phyloP scores from a whole-genome alignment of 2,797 vertebrate species.

The Pseudochirops cupreus region DNA sequence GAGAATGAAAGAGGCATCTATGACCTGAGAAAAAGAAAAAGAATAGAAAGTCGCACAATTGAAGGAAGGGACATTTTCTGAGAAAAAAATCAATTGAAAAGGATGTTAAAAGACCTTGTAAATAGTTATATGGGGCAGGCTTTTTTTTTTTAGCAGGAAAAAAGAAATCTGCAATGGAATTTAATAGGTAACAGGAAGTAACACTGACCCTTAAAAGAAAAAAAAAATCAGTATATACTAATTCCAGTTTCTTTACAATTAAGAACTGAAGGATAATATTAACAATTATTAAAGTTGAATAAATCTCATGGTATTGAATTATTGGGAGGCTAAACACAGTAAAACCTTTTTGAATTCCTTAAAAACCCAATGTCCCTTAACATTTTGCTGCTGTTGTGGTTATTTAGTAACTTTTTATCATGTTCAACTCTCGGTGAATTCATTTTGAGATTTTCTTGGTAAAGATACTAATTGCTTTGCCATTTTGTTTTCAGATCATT shows the following conservation, averaged over 20 bases:
- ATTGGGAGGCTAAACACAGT: not conserved
- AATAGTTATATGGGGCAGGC: not conserved
- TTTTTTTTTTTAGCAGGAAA: not conserved
- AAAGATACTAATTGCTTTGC: not conserved
- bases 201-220: not conserved
- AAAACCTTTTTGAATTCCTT: not conserved
- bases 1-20: slow-evolving; percentile 6
- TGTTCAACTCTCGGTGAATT: not conserved
- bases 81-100: not conserved
- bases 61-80: slow-evolving; percentile 21
- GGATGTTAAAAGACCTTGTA: not conserved
- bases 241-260: not conserved
- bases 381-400: not conserved
- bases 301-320: not conserved
- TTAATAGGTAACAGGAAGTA: not conserved
- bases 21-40: not conserved
- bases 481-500: not conserved
- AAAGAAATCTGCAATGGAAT: not conserved
- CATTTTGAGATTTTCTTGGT: not conserved
- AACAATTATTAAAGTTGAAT: not conserved
- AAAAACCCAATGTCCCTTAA: not conserved
- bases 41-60: not conserved
- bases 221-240: not conserved
- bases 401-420: not conserved
- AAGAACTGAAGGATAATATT: not conserved